Evolutionary conservation across 2,888 invertebrate species (phyloP).

Genomic region (Drosophila helvetica): DNA sequence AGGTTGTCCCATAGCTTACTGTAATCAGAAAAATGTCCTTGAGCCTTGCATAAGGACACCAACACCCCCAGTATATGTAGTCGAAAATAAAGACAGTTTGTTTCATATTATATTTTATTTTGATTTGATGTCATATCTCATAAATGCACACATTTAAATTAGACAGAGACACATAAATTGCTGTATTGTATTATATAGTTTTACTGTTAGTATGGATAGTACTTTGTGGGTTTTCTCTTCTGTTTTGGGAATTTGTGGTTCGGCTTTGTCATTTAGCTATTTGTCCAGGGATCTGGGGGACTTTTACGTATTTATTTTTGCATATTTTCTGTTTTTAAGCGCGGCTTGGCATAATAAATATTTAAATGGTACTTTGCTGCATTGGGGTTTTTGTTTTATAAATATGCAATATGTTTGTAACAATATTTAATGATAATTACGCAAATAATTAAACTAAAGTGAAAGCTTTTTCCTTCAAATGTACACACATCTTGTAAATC

Average conservation of each 20-base stretch:
- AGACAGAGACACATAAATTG: conserved; percentile 69
- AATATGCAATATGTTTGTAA: conserved; percentile 76
- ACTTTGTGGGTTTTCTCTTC: conserved; percentile 33
- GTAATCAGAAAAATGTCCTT: no score
- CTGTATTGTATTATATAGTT: conserved; percentile 53
- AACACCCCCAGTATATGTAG: no score
- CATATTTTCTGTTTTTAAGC: conserved; percentile 52
- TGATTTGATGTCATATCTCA: conserved; percentile 72
- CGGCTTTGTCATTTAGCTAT: conserved; percentile 41
- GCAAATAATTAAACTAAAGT: conserved; percentile 79
- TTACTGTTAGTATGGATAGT: conserved; percentile 52
- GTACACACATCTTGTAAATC: conserved; percentile 73
- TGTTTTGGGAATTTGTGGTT: conserved; percentile 44
- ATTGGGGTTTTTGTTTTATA: conserved; percentile 57
- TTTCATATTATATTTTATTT: conserved; percentile 54
- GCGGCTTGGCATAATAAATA: conserved; percentile 70
- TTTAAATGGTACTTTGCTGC: conserved; percentile 54
- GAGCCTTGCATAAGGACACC: no score
- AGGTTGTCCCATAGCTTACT: no score
- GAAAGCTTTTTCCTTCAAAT: conserved; percentile 76
- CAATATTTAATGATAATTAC: conserved; percentile 72
- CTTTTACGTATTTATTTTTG: conserved; percentile 65
- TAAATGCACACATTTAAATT: conserved; percentile 76
- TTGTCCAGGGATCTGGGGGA: conserved; percentile 15
- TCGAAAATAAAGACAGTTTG: no score